These are phyloP conservation scores for Amphiprion clarkii DNA, from an alignment of 2,797 vertebrate genomes.

Conservation along the genomic window DNA sequence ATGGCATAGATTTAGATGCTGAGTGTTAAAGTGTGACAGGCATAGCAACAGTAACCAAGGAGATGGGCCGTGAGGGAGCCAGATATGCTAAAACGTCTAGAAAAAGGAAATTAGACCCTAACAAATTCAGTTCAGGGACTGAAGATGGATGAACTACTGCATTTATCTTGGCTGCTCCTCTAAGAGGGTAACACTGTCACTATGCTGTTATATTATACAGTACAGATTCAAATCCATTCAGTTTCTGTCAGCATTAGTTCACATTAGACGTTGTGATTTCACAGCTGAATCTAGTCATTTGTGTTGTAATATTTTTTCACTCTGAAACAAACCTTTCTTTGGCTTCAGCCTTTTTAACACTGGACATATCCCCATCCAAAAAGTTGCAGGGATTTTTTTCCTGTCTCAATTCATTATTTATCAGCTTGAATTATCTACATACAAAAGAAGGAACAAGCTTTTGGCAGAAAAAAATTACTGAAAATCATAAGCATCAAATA, in stretches of 20 bases:
- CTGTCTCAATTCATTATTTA: no score
- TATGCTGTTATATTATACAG: background rate
- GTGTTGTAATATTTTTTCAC: background rate
- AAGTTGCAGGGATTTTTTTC: no score
- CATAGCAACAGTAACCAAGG: no score
- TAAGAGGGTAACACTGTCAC: background rate
- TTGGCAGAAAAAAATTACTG: background rate
- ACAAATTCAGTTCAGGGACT: background rate
- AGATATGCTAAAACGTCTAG: background rate
- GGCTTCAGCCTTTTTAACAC: background rate
- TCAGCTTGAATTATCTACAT: background rate
- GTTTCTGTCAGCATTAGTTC: background rate
- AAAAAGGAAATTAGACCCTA: no score
- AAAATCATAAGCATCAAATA: background rate
- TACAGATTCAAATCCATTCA: background rate
- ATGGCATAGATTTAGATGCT: no score
- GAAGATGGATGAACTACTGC: slow-evolving; percentile 6
- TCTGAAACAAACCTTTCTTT: background rate
- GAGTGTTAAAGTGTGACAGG: no score
- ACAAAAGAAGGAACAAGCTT: background rate
- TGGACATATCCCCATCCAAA: background rate
- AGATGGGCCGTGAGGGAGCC: background rate
- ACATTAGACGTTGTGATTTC: background rate
- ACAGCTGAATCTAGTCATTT: background rate
- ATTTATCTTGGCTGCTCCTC: background rate